These are phyloP conservation scores for Tachycineta bicolor DNA, from an alignment of 2,113 vertebrate genomes.

Conservation along the genomic window DNA sequence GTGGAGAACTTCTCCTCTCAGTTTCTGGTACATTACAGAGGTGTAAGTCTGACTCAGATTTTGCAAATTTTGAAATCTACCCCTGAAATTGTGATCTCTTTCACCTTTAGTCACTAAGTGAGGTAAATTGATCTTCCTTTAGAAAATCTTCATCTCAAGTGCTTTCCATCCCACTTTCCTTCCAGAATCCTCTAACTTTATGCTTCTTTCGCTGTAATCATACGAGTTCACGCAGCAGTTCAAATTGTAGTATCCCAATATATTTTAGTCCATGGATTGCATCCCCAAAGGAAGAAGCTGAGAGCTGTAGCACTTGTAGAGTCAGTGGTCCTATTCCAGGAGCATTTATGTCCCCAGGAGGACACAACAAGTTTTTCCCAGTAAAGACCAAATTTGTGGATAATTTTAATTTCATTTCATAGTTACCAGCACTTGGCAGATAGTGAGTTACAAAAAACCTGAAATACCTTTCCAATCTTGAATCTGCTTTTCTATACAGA, in stretches of 20 bases:
- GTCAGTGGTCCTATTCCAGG: neutral
- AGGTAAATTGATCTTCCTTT: neutral
- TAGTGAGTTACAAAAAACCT: neutral
- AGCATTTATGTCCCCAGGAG: neutral
- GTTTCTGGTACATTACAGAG: neutral
- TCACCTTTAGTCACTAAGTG: neutral
- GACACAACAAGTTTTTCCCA: neutral
- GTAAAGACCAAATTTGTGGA: neutral
- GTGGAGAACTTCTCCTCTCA: neutral
- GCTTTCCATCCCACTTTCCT: neutral
- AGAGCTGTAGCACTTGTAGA: neutral
- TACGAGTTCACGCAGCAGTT: neutral
- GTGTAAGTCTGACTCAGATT: neutral
- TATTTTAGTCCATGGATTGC: neutral
- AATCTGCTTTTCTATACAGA: neutral
- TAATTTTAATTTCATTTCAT: neutral
- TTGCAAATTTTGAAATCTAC: neutral
- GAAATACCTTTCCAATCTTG: neutral
- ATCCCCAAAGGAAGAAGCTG: neutral
- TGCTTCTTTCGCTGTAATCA: neutral
- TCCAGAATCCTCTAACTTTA: neutral
- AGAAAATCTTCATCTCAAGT: neutral
- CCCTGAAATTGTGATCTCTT: neutral
- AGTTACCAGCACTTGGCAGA: neutral
- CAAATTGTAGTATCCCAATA: neutral